Evolutionary conservation across 2,888 invertebrate species (phyloP), one percentile per base, ranked within the genome.

Genomic region (Drosophila formosana): DNA sequence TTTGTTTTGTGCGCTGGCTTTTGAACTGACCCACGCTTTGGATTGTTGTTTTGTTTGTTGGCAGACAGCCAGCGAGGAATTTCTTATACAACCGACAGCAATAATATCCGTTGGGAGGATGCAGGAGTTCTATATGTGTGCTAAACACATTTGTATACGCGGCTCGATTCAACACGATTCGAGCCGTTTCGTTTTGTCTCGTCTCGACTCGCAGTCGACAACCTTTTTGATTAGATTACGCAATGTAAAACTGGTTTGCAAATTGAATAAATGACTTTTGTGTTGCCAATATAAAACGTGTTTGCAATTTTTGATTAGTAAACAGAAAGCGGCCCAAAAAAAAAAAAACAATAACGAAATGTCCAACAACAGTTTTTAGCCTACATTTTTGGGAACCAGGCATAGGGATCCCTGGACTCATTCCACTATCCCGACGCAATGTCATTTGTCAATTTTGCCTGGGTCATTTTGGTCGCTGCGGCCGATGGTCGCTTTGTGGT

Each of bases 241-340:
- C 82, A 88, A 85, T 79, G 83, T 80, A 77, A 85, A 85, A 85
- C 84, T 85, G 84, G 85, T 88, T 88, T 77, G 88, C 88, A 85
- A 85, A 85, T 85, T 85, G 85, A 85, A 85, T 85, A 85, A 85
- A 88, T 88, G 85, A 85, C 85, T 85, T 87, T 88, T 85, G 85
- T 82, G 85, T 73, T 85, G 85, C 88, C 85, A 85, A 85, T 85
- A 88, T 85, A 88, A 85, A 88, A 85, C 85, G 85, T 88, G 85
- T 85, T 79, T 82, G 81, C 85, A 66, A 85, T 85, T 86, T 83
- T 87, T 83, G 83, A 83, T 83, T 83, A 83, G 80, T 72, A 69
- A 75, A 75, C 69, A 78, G 72, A 60, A 50, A 66, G 43, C 69
- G 73, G 63, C 71, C 30, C 2, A 46, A 7, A 30, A 30, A 55